phyloP scores from a whole-genome alignment of 2,797 vertebrate genomes.

The Sciaenops ocellatus region DNA sequence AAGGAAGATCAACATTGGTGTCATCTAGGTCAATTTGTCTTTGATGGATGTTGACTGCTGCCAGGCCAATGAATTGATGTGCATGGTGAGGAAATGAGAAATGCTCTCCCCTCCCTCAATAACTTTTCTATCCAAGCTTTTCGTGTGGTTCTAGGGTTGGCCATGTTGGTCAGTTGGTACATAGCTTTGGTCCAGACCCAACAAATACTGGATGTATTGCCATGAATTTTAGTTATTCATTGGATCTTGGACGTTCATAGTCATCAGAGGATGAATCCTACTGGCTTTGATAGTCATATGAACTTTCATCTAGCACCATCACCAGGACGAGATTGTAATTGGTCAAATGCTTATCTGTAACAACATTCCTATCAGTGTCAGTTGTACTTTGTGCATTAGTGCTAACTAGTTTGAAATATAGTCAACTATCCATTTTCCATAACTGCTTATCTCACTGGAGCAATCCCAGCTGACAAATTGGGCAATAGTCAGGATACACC shows the following conservation, averaged over 20 bases:
- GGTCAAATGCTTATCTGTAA: neutral
- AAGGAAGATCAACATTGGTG: constrained; percentile 40
- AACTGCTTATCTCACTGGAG: too few species aligned
- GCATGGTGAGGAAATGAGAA: too few species aligned
- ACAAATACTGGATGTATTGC: neutral
- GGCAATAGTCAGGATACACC: too few species aligned
- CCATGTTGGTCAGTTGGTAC: neutral
- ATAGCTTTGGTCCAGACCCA: neutral
- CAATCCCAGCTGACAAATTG: too few species aligned
- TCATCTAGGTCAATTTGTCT: constrained; percentile 7
- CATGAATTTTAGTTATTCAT: neutral
- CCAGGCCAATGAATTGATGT: neutral
- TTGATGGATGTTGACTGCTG: constrained; percentile 13
- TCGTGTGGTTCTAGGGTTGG: too few species aligned
- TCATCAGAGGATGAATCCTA: neutral
- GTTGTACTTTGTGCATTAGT: neutral
- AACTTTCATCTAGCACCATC: neutral
- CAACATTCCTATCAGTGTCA: neutral
- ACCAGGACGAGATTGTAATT: neutral
- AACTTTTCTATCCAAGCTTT: too few species aligned
- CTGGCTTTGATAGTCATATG: neutral
- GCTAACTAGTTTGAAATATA: neutral
- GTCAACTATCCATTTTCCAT: too few species aligned
- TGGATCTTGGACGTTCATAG: neutral
- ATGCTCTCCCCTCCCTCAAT: too few species aligned